Percentiles rank a stretch among this genome's conserved stretches.
phyloP scores from a whole-genome alignment of 1,140 invertebrate species.

The Belonocnema kinseyi region DNA sequence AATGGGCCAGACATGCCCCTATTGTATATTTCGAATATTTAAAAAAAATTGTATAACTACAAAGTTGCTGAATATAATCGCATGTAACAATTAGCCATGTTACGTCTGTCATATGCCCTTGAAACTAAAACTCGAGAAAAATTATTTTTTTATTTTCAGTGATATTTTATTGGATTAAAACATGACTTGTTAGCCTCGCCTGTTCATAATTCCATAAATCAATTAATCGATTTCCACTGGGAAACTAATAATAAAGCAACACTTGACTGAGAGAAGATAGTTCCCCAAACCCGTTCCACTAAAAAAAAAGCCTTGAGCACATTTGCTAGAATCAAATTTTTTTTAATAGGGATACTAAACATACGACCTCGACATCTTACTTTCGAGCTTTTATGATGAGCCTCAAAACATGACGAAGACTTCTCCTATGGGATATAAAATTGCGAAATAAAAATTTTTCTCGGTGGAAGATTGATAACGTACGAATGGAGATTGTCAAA shows the following conservation, averaged over 20 bases:
- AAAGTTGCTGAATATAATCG: too few species aligned
- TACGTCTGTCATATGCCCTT: too few species aligned
- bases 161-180: not conserved
- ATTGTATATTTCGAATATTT: too few species aligned
- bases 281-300: not conserved
- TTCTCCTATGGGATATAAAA: not conserved
- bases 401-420: not conserved
- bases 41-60: too few species aligned
- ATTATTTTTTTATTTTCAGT: too few species aligned
- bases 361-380: not conserved
- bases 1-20: too few species aligned
- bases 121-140: too few species aligned
- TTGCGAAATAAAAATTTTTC: not conserved
- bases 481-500: conserved; percentile 2
- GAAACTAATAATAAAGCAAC: conserved; percentile 1
- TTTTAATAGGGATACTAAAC: not conserved
- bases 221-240: not conserved
- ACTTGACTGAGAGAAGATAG: not conserved
- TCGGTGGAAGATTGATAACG: not conserved
- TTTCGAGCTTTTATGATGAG: not conserved
- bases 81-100: too few species aligned
- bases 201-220: not conserved
- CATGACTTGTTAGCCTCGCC: not conserved
- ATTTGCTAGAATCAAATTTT: conserved; percentile 15
- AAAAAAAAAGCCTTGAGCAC: conserved; percentile 14